Percentiles rank a stretch among this genome's conserved stretches.
These are phyloP conservation scores for Myodes glareolus DNA, from an alignment of 2,113 vertebrate genomes.

Conservation along the genomic window DNA sequence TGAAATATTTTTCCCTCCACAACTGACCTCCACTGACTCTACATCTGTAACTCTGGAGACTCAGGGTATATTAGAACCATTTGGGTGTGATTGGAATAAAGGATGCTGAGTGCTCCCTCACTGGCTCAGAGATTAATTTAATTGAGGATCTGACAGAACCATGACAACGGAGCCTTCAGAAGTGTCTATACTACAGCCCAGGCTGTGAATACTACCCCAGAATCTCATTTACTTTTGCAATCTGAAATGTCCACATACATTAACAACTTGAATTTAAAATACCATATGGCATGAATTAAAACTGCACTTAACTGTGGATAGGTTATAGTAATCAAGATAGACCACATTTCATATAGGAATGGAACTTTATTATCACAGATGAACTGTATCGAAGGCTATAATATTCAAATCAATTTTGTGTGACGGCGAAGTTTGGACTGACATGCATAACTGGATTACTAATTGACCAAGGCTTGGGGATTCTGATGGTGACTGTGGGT, in stretches of 20 bases:
- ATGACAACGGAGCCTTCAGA: not conserved
- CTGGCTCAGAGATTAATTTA: not conserved
- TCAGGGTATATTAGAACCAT: not conserved
- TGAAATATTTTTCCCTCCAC: not conserved
- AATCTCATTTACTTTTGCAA: constrained; percentile 7
- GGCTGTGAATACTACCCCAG: not conserved
- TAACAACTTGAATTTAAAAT: constrained; percentile 52
- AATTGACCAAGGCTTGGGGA: not conserved
- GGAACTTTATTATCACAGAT: constrained; percentile 27
- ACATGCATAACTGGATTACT: not conserved
- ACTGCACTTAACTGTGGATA: not conserved
- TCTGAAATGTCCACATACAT: not conserved
- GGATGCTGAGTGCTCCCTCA: too few species aligned
- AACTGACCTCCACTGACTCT: not conserved
- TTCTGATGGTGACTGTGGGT: not conserved
- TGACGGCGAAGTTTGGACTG: not conserved
- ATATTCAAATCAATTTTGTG: not conserved
- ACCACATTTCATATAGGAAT: constrained; percentile 27
- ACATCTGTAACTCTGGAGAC: not conserved
- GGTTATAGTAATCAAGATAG: constrained; percentile 43
- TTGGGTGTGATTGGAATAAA: not conserved
- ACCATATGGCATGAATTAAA: constrained; percentile 9
- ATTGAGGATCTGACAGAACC: not conserved
- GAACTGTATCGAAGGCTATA: not conserved
- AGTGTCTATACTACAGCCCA: not conserved